Evolutionary conservation across 2,797 vertebrate species (phyloP), one percentile per base, ranked within the genome.

Genomic region (Sciurus carolinensis): DNA sequence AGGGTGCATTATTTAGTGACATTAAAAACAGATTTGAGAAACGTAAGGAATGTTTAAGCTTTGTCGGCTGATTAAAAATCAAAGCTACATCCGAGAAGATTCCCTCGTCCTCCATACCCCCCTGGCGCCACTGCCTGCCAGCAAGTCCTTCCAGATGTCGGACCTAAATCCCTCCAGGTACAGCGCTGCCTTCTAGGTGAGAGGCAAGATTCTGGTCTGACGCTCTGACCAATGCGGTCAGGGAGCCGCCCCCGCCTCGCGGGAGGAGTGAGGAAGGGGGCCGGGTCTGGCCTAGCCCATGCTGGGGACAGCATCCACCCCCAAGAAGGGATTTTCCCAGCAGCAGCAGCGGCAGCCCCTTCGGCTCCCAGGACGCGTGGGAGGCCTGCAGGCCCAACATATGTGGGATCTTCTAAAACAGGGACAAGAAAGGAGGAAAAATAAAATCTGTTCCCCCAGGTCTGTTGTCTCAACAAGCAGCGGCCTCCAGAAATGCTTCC

Each of bases 401-500:
- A 97, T 98, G 97, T 97, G 96, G 97, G 97, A 90, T 97, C 97
- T 97, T 97, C 97, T 97, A 97, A 98, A 97, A 97, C 97, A 98
- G 93, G 97, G 97, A 97, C 39, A 84, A 87, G 79, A 90, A 97
- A 94, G 64, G 84, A 97, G 77, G 96, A 85, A 96, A 97, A 98
- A 97, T 97, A 97, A 98, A 97, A 95, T 98, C 97, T 98, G 97
- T 98, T 97, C 81, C 94, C 97, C 94, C 93, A 92, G 95, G 95
- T 97, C 96, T 98, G 97, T 98, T 98, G 94, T 96, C 96, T 97
- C 97, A 98, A 98, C 96, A 98, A 24, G 71, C 72, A 87, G 64
- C 90, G 62, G 96, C 91, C 93, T 95, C 93, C 93, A 97, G 87
- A 95, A 97, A 97, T 0, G 18, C 93, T 95, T 96, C 94, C 92